Conservation (phyloP, 1,140 invertebrate genomes). For the Dendrolimus kikuchii region DNA sequence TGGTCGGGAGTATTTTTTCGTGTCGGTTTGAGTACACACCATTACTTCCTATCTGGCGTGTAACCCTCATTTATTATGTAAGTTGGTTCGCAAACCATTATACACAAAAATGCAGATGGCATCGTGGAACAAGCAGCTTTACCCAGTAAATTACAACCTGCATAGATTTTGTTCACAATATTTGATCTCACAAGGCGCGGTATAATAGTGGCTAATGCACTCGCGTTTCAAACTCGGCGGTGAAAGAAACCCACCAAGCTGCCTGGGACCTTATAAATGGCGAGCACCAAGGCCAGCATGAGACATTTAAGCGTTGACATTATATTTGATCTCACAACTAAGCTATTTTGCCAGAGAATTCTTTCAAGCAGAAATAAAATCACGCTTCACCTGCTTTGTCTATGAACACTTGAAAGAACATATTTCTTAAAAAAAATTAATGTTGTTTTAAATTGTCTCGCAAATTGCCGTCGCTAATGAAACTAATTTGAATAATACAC, state of each 20-base stretch:
- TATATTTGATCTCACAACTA: too few species aligned
- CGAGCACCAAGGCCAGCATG: too few species aligned
- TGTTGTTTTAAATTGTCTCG: slow-evolving; percentile 1
- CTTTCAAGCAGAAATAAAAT: too few species aligned
- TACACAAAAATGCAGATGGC: slow-evolving; percentile 42
- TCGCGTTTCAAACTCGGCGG: too few species aligned
- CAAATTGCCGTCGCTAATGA: slow-evolving; percentile 1
- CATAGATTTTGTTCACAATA: slow-evolving; percentile 7
- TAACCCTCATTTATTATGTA: slow-evolving; percentile 67
- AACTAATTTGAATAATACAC: slow-evolving; percentile 6
- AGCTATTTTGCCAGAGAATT: too few species aligned
- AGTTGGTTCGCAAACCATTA: slow-evolving; percentile 33
- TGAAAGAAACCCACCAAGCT: too few species aligned
- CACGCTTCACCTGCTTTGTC: too few species aligned
- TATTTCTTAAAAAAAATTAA: background rate
- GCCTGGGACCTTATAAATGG: too few species aligned
- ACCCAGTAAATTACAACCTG: slow-evolving; percentile 13
- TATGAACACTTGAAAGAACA: too few species aligned
- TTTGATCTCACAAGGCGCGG: background rate
- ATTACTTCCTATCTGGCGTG: slow-evolving; percentile 62
- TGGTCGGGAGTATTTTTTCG: slow-evolving; percentile 65
- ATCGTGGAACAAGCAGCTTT: slow-evolving; percentile 31
- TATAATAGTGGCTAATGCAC: background rate
- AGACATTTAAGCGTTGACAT: too few species aligned
- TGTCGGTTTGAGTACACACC: slow-evolving; percentile 67